These are phyloP conservation scores for Eublepharis macularius DNA, from an alignment of 2,113 vertebrate genomes.

Conservation along the genomic window DNA sequence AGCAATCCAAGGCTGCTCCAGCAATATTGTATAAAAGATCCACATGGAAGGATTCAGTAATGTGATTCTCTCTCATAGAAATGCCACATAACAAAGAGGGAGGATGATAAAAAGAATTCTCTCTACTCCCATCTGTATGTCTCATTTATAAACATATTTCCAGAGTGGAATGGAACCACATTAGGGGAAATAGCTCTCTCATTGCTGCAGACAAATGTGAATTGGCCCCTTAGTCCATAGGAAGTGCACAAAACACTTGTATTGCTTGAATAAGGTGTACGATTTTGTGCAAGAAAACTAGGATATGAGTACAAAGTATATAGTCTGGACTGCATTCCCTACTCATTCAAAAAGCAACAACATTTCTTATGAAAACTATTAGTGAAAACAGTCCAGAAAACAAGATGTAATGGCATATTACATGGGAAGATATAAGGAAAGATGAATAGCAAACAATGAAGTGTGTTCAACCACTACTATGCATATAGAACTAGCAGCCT, in stretches of 20 bases:
- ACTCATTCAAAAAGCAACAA: not conserved
- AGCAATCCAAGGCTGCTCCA: not conserved
- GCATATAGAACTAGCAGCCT: slow-evolving; percentile 29
- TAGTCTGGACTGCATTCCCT: not conserved
- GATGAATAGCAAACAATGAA: slow-evolving; percentile 45
- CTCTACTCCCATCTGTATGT: not conserved
- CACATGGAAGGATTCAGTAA: not conserved
- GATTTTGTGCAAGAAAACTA: not conserved
- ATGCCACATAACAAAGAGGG: not conserved
- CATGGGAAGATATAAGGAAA: slow-evolving; percentile 27
- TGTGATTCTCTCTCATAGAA: not conserved
- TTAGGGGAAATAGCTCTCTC: not conserved
- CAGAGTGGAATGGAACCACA: not conserved
- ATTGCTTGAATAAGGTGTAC: not conserved
- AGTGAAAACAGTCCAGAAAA: not conserved
- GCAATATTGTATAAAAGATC: not conserved
- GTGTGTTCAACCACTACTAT: slow-evolving; percentile 22
- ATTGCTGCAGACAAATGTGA: not conserved
- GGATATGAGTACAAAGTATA: not conserved
- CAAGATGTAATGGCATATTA: slow-evolving; percentile 9
- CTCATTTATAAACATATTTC: not conserved
- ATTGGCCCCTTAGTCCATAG: not conserved
- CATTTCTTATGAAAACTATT: not conserved
- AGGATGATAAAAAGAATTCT: not conserved
- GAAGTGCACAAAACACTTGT: not conserved